phyloP scores from a whole-genome alignment of 2,113 vertebrate genomes.

The Apus apus region DNA sequence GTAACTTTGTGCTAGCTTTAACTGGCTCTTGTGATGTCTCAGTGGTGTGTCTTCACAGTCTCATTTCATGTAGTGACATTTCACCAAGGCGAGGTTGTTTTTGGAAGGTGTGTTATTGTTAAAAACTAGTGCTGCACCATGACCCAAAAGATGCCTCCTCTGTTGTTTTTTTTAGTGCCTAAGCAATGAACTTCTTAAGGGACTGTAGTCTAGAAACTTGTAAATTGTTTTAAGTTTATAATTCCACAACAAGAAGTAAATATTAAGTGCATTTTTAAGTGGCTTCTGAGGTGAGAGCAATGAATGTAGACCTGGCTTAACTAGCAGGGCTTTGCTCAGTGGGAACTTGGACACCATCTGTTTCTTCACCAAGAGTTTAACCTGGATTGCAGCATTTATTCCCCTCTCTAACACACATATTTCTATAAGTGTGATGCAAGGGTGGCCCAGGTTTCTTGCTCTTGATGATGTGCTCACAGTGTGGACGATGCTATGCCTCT shows the following conservation, averaged over 20 bases:
- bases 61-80: not conserved
- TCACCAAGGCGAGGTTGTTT: not conserved
- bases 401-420: not conserved
- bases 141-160: not conserved
- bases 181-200: not conserved
- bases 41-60: not conserved
- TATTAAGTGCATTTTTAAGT: not conserved
- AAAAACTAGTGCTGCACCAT: not conserved
- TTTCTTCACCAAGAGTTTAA: not conserved
- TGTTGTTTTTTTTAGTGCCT: not conserved
- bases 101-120: not conserved
- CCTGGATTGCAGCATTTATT: not conserved
- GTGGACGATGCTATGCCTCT: not conserved
- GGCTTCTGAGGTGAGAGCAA: not conserved
- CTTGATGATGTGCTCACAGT: not conserved
- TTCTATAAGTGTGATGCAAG: not conserved
- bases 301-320: fast-evolving
- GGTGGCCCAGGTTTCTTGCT: not conserved
- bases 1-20: not conserved
- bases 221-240: not conserved
- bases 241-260: not conserved
- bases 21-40: not conserved
- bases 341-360: fast-evolving
- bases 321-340: not conserved
- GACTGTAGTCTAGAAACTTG: fast-evolving